Evolutionary conservation across 2,888 invertebrate species (phyloP), one percentile per base, ranked within the genome.

Genomic region (Eupithecia inturbata): DNA sequence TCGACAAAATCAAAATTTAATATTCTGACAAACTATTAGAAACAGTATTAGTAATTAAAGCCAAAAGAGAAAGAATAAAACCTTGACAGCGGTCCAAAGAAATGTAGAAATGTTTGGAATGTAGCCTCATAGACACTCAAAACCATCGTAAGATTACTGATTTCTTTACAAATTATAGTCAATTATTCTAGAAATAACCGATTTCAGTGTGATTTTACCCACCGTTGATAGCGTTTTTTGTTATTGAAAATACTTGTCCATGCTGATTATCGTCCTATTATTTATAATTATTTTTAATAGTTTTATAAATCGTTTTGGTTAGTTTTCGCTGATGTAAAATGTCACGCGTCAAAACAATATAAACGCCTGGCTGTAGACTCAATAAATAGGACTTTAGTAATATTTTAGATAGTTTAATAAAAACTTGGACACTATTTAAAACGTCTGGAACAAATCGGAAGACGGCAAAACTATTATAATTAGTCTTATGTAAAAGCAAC

Each of bases 21-120:
- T 67, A 10, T 71, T n/a, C n/a, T 31, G 62, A 36, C 28, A 3
- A 45, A 64, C 63, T 33, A 31, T 60, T n/a, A 57, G 39, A 26
- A 63, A n/a, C n/a, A 63, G 63, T 67, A 68, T 63, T 70, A 71
- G 68, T 76, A 73, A 73, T 73, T 76, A 76, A 76, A 76, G 76
- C 76, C 71, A 71, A 71, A 69, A 71, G 67, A 60, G 67, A 63
- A 67, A 68, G 45, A 72, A 70, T 16, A 53, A 71, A 66, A 68
- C 66, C 60, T 69, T 63, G 36, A 22, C 10, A 31, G 41, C 31
- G 62, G 31, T n/a, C 9, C 36, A 64, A n/a, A 36, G 31, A n/a
- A 62, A 62, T 66, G 41, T 68, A 67, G 62, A 36, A 69, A 71
- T 62, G 63, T 22, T 57, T 70, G 76, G 76, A 73, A 76, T 76